Base-by-base conservation (phyloP, 2,797 vertebrate species). In the Nyctalus aviator region DNA sequence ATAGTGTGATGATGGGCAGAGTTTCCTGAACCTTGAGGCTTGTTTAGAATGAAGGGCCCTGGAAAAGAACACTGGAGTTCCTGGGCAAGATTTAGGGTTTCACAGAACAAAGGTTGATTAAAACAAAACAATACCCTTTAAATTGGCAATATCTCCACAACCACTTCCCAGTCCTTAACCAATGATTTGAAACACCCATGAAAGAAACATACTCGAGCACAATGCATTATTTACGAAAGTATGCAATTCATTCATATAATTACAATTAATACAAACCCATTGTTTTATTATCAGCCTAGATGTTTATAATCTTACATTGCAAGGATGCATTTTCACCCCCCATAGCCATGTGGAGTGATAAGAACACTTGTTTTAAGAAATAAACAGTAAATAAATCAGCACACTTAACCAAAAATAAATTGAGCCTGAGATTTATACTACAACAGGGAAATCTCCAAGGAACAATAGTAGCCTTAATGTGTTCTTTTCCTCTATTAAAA, bases 281-380 rank as follows among this genome's bases (percentile, higher is more conserved):
- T 15, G 20, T 89, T 92, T 94, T 27, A 27, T 32, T n/a, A 50
- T 30, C 12, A 20, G 12, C 18, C 48, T 37, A 32, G 30, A 35
- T 46, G 18, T 30, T 71, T 44, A n/a, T 2, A 18, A 10, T 57
- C 20, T 8, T 30, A 13, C 21, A 17, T 53, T 68, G 69, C 64
- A 35, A 37, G 12, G n/a, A 73, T 27, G 7, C 8, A 0, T 83
- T 50, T 11, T 32, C 25, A 2, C 9, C 9, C 41, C 4, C 4
- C 27, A 12, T 4, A 35, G 87, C 35, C 6, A 2, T 2, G 17
- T 13, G 11, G 41, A 41, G 7, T 8, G 23, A 32, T 1, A 10
- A 81, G 27, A 50, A 85, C 73, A 35, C 72, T 71, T 66, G 18
- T 59, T 91, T 93, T 13, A 55, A 84, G 68, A 88, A 93, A 93